A percentile compares a stretch with the other conserved stretches of the same genome.
Evolutionary conservation across 2,797 vertebrate genomes (phyloP).

Genomic region (Parambassis ranga): DNA sequence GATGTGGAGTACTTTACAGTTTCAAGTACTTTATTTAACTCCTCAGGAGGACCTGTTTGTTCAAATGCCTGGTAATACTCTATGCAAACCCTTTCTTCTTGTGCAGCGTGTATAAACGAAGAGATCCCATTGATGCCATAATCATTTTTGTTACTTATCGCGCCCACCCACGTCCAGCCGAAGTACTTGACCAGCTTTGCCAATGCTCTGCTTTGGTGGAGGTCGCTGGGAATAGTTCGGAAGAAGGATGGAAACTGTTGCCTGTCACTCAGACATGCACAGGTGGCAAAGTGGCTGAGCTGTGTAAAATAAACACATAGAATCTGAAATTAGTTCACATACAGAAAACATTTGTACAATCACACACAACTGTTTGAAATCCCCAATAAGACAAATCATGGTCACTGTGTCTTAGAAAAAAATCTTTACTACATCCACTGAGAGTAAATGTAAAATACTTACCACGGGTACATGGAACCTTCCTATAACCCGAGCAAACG

Average conservation of each 20-base stretch:
- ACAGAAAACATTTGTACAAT: no score
- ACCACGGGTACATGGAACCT: conserved; percentile 81
- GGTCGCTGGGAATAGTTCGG: conserved; percentile 82
- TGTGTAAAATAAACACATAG: no score
- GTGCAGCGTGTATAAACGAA: conserved; percentile 69
- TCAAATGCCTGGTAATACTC: conserved; percentile 79
- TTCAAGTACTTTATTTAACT: conserved; percentile 62
- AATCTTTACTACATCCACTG: no score
- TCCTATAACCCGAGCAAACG: conserved; percentile 73
- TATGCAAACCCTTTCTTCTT: conserved; percentile 77
- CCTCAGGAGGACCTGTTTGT: conserved; percentile 64
- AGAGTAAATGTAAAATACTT: conserved; percentile 27
- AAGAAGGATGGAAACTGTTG: conserved; percentile 79
- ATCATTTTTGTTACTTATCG: conserved; percentile 73
- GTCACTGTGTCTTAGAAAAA: no score
- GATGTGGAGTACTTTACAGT: conserved; percentile 72
- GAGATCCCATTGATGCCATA: conserved; percentile 76
- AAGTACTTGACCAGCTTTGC: conserved; percentile 77
- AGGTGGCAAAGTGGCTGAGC: conserved; percentile 83
- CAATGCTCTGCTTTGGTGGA: conserved; percentile 79
- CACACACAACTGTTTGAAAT: no score
- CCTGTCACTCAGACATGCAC: conserved; percentile 79
- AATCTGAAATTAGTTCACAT: no score
- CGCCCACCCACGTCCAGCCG: conserved; percentile 82
- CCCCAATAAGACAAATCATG: no score